Evolutionary conservation across 1,140 invertebrate species (phyloP).

Genomic region (Bombus fervidus): DNA sequence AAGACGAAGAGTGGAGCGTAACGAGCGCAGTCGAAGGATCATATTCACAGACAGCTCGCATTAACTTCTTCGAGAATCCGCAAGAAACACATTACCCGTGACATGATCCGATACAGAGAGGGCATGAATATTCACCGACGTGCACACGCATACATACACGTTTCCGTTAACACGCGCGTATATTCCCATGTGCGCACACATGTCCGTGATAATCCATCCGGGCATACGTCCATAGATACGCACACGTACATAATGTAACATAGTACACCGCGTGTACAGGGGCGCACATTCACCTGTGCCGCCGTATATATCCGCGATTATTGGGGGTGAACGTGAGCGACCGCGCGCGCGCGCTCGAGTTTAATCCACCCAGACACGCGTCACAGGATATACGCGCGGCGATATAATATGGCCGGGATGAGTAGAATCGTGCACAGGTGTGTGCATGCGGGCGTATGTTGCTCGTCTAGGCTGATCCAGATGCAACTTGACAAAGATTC

Average conservation of each 20-base stretch:
- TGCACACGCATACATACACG: background rate
- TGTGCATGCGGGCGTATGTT: background rate
- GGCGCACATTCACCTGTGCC: background rate
- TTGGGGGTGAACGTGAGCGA: background rate
- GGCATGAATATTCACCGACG: slow-evolving; percentile 44
- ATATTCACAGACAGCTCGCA: background rate
- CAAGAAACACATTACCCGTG: slow-evolving; percentile 47
- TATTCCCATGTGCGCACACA: background rate
- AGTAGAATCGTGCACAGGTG: slow-evolving; percentile 27
- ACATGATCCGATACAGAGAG: slow-evolving; percentile 42
- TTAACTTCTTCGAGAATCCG: slow-evolving; percentile 22
- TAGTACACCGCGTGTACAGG: background rate
- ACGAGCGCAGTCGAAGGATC: background rate
- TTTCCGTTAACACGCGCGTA: too few species aligned
- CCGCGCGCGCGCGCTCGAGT: background rate
- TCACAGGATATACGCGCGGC: slow-evolving; percentile 32
- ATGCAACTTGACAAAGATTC: too few species aligned
- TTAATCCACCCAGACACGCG: slow-evolving; percentile 47
- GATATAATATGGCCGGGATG: slow-evolving; percentile 21
- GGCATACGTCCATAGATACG: slow-evolving; percentile 28
- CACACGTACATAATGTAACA: slow-evolving; percentile 27
- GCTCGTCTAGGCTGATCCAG: too few species aligned
- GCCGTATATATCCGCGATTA: slow-evolving; percentile 1
- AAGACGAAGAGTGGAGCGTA: background rate
- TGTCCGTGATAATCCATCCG: slow-evolving; percentile 24